These are phyloP conservation scores for Cephalopholis sonnerati DNA, from an alignment of 2,113 vertebrate genomes.

Conservation along the genomic window DNA sequence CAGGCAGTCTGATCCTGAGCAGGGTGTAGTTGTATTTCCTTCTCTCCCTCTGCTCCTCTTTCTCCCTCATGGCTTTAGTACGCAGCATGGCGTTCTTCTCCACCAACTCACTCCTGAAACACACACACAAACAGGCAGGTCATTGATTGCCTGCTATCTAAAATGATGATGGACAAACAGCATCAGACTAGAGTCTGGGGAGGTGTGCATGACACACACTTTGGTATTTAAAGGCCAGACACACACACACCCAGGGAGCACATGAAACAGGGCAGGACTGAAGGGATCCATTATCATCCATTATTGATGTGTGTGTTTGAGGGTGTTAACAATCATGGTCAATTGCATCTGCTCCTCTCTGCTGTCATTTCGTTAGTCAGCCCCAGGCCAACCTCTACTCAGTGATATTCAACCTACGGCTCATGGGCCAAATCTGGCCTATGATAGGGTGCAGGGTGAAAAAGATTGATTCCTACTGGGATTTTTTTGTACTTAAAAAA, in stretches of 20 bases:
- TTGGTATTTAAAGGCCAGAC: neutral
- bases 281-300: neutral
- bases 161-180: neutral
- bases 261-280: neutral
- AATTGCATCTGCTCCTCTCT: neutral
- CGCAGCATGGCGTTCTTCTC: constrained; percentile 91
- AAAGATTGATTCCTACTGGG: too few relatives aligned
- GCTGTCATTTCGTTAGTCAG: neutral
- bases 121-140: neutral
- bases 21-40: constrained; percentile 93
- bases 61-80: constrained; percentile 95
- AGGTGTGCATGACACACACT: neutral
- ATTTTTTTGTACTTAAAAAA: too few relatives aligned
- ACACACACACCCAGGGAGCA: neutral
- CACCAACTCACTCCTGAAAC: constrained; percentile 87
- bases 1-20: constrained; percentile 90
- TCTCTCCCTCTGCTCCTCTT: constrained; percentile 92
- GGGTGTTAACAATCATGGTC: neutral
- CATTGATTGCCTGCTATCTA: neutral
- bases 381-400: neutral
- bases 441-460: too few relatives aligned
- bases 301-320: neutral
- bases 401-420: too few relatives aligned
- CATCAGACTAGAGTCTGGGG: neutral
- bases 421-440: too few relatives aligned